Evolutionary conservation across 2,113 vertebrate species (phyloP).

Genomic region (Opisthocomus hoazin): DNA sequence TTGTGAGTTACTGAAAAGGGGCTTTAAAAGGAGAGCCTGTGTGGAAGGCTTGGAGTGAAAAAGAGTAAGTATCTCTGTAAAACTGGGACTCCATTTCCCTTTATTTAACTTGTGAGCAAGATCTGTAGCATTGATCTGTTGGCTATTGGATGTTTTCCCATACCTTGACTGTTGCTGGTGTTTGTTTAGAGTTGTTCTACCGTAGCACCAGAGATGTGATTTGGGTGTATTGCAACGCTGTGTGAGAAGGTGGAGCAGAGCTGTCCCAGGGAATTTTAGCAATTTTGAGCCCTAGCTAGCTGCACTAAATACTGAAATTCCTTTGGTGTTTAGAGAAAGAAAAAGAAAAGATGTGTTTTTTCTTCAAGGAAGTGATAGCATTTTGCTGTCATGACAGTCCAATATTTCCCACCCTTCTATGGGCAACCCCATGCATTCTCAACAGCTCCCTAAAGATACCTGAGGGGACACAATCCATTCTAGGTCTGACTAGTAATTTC

Average conservation of each 20-base stretch:
- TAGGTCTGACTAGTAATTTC: background rate
- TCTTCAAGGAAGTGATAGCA: background rate
- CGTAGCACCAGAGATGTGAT: background rate
- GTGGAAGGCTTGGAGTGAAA: background rate
- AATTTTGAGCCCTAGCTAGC: background rate
- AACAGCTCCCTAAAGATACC: background rate
- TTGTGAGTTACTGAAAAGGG: background rate
- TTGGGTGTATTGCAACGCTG: background rate
- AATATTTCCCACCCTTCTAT: background rate
- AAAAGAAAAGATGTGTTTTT: background rate
- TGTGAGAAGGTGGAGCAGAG: background rate
- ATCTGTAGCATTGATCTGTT: background rate
- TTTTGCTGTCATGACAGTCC: background rate
- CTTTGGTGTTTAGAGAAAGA: background rate
- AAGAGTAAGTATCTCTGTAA: background rate
- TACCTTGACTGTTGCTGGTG: background rate
- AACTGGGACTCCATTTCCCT: background rate
- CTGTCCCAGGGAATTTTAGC: background rate
- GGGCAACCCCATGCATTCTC: background rate
- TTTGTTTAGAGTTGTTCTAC: background rate
- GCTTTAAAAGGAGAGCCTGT: background rate
- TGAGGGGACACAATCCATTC: background rate
- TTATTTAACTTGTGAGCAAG: background rate
- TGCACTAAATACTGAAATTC: background rate
- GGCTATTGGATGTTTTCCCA: background rate